phyloP scores from a whole-genome alignment of 2,888 invertebrate species.

The Mesorhabditis belari region DNA sequence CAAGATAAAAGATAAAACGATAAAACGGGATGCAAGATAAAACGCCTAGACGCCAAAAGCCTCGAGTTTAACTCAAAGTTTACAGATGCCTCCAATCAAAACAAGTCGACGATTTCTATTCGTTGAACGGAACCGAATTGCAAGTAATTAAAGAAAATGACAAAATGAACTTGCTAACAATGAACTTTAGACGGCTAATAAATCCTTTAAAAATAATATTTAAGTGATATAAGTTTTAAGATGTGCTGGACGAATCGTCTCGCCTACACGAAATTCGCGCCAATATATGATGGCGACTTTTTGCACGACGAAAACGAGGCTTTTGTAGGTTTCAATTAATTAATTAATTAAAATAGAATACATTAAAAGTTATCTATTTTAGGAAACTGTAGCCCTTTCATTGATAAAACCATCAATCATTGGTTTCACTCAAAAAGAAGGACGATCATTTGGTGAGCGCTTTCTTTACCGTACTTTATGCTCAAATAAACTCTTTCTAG shows the following conservation, averaged over 20 bases:
- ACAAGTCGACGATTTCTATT: not conserved
- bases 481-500: no score
- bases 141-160: no score
- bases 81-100: not conserved
- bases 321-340: not conserved
- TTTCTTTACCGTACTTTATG: no score
- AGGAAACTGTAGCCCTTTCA: not conserved
- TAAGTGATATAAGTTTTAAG: no score
- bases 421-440: not conserved
- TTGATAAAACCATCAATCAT: not conserved
- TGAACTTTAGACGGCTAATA: no score
- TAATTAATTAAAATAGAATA: not conserved
- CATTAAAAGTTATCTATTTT: not conserved
- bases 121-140: not conserved
- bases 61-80: no score
- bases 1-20: no score
- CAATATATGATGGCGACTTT: not conserved
- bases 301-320: not conserved
- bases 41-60: no score
- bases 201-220: no score
- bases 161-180: no score
- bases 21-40: no score
- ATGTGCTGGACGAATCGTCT: not conserved
- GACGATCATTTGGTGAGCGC: not conserved
- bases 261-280: not conserved